Evolutionary conservation across 1,140 invertebrate genomes (phyloP).

Genomic region (Drosophila sp.): DNA sequence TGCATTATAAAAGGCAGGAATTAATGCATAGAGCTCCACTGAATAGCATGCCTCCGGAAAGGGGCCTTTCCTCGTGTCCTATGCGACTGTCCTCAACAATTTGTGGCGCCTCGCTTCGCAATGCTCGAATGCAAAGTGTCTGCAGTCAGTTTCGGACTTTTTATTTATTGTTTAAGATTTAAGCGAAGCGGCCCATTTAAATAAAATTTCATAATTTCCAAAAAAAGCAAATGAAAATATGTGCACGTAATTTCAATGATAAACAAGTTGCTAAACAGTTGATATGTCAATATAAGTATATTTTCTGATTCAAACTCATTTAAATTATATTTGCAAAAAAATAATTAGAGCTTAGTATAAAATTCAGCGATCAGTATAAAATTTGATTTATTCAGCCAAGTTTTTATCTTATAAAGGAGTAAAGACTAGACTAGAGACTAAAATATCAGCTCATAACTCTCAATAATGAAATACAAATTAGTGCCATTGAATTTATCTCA

Average conservation of each 20-base stretch:
- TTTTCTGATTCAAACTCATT: too few relatives aligned
- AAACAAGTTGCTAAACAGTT: background rate
- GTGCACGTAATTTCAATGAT: too few relatives aligned
- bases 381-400: too few relatives aligned
- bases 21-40: slow-evolving; percentile 67
- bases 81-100: slow-evolving; percentile 28
- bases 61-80: background rate
- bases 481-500: too few relatives aligned
- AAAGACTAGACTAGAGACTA: too few relatives aligned
- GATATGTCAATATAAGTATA: too few relatives aligned
- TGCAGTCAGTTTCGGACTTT: slow-evolving; percentile 53
- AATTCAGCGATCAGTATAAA: too few relatives aligned
- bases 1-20: slow-evolving; percentile 82
- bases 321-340: too few relatives aligned
- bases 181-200: slow-evolving; percentile 43
- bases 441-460: too few relatives aligned
- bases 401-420: too few relatives aligned
- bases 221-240: background rate
- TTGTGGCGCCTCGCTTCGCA: slow-evolving; percentile 46
- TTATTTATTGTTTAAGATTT: slow-evolving; percentile 73
- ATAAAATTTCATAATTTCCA: slow-evolving; percentile 20
- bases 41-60: slow-evolving; percentile 17
- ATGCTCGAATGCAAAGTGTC: slow-evolving; percentile 30
- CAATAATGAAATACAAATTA: too few relatives aligned
- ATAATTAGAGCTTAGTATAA: too few relatives aligned